Evolutionary conservation across 2,888 invertebrate genomes (phyloP).

Genomic region (Hydrotaea diabolus): DNA sequence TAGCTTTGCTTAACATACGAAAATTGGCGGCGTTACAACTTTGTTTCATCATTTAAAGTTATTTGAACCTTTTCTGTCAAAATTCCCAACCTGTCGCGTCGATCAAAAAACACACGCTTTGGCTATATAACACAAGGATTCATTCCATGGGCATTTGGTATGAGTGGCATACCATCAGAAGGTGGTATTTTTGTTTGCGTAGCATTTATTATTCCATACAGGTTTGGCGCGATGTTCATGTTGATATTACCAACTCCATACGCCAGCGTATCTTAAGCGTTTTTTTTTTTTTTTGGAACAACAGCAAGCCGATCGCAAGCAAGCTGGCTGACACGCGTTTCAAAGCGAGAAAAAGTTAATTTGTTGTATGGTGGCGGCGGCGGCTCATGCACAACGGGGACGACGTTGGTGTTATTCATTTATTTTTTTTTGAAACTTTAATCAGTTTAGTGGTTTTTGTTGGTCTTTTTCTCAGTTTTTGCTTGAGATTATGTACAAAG

Average conservation of each 20-base stretch:
- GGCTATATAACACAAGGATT: not conserved
- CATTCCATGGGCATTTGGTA: not conserved
- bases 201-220: conserved; percentile 18
- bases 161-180: not conserved
- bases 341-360: conserved; percentile 24
- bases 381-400: not conserved
- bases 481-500: conserved; percentile 13
- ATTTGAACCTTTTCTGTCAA: not conserved
- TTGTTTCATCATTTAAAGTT: not conserved
- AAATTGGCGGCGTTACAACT: too few relatives aligned
- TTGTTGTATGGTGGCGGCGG: conserved; percentile 32
- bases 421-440: conserved; percentile 24
- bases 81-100: not conserved
- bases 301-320: not conserved
- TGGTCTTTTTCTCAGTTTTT: not conserved
- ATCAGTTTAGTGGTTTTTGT: conserved; percentile 27
- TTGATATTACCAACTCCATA: conserved; percentile 3
- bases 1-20: too few relatives aligned
- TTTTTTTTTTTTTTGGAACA: conserved; percentile 5
- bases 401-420: not conserved
- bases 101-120: not conserved
- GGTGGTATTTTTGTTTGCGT: conserved; percentile 1
- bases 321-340: conserved; percentile 46
- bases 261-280: not conserved
- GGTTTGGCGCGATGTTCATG: not conserved